A percentile compares a stretch with the other conserved stretches of the same genome.
Evolutionary conservation across 53 echinoderm and acorn worm genomes (phyloP).

Genomic region (Apostichopus leukothele): DNA sequence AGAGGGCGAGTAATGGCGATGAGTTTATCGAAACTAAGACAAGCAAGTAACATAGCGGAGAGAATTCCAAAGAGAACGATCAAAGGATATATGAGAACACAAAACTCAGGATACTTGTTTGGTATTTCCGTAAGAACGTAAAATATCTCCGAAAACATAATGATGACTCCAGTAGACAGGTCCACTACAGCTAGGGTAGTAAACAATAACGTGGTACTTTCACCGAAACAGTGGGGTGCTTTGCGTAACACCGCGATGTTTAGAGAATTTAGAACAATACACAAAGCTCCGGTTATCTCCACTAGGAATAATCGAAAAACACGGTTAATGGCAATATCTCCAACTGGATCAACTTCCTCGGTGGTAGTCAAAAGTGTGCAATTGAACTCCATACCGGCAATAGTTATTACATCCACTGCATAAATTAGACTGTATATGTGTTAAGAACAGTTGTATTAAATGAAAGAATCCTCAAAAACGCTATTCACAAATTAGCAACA

Average conservation of each 20-base stretch:
- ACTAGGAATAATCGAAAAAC: constrained; percentile 28
- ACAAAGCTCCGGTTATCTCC: constrained; percentile 37
- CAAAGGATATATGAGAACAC: constrained; percentile 29
- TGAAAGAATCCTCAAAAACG: too few relatives aligned
- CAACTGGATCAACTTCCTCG: not conserved
- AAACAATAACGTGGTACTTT: constrained; percentile 31
- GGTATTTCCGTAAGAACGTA: constrained; percentile 33
- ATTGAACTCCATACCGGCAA: too few relatives aligned
- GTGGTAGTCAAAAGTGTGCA: not conserved
- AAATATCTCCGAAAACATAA: constrained; percentile 41
- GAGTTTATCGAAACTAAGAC: constrained; percentile 42
- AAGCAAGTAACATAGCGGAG: constrained; percentile 46
- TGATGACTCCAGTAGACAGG: constrained; percentile 23
- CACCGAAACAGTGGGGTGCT: constrained; percentile 40
- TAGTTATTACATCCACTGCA: too few relatives aligned
- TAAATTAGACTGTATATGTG: too few relatives aligned
- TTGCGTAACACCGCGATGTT: constrained; percentile 40
- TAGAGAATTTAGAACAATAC: constrained; percentile 35
- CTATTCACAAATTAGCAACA: too few relatives aligned
- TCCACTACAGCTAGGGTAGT: constrained; percentile 24
- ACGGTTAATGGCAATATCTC: not conserved
- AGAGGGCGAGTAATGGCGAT: constrained; percentile 37
- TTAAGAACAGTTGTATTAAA: too few relatives aligned
- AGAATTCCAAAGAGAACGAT: constrained; percentile 21
- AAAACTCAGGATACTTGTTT: not conserved